phyloP scores from a whole-genome alignment of 2,113 vertebrate genomes.

The Tragelaphus strepsiceros region DNA sequence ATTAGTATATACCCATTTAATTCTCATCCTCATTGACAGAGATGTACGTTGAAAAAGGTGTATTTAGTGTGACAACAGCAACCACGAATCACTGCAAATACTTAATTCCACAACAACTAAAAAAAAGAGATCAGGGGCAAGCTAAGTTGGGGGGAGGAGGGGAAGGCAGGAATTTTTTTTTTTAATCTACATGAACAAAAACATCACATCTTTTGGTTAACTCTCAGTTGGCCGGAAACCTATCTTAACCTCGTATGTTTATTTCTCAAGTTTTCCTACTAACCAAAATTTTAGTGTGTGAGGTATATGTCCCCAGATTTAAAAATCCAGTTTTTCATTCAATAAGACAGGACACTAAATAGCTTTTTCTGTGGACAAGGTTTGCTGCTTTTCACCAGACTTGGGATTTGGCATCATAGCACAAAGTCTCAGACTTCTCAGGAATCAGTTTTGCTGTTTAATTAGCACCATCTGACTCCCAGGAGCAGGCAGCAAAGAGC shows the following conservation, averaged over 20 bases:
- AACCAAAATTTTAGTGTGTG: neutral
- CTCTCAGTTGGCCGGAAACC: neutral
- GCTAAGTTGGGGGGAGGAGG: neutral
- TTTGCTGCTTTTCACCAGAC: neutral
- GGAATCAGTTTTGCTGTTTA: neutral
- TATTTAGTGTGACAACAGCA: neutral
- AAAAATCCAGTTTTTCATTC: neutral
- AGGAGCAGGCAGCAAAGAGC: neutral
- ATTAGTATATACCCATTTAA: neutral
- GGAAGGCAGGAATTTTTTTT: neutral
- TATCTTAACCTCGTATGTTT: too few relatives aligned
- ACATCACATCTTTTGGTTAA: neutral
- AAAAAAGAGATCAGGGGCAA: neutral
- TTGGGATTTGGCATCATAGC: neutral
- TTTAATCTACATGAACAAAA: neutral
- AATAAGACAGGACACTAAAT: neutral
- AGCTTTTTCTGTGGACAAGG: neutral
- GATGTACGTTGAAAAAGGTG: fast-evolving
- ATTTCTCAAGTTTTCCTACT: neutral
- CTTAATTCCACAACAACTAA: neutral
- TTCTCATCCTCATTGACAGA: neutral
- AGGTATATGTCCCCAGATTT: neutral
- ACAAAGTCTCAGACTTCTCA: neutral
- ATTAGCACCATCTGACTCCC: neutral
- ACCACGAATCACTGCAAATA: neutral